Base-by-base conservation (phyloP, 2,797 vertebrate genomes). In the Hypotaenidia okinawae region DNA sequence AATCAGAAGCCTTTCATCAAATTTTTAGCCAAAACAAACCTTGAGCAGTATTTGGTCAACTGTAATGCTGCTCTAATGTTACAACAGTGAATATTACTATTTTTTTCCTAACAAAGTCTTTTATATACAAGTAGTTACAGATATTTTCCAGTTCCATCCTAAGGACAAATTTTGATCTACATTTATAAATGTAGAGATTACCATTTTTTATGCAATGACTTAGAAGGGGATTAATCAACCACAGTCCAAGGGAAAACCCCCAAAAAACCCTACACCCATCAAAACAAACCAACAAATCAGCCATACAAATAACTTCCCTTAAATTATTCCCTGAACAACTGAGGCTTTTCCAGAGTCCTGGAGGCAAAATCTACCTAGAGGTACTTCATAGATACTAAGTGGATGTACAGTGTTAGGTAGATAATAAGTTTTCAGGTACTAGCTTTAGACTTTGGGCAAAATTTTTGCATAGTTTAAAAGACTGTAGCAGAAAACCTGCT, bases 41-140 rank as follows among this genome's bases (percentile, higher is more conserved):
- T 61, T 19, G 32, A 79, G 10, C 5, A 57, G 19, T n/a, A 76
- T 2, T 54, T 32, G 14, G 16, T 47, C 25, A 47, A 74, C 23
- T 25, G 8, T 23, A 81, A 24, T 35, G 89, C 66, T 85, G 14
- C 54, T 80, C 9, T 47, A 61, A 45, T 5, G 1, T n/a, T 63
- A 37, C 11, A 78, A 30, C 2, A 58, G 3, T 2, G 2, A 11
- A 4, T 1, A 4, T 1, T 24, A 32, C 12, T 49, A 12, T 43
- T 43, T 21, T 3, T 4, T 5, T 4, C 13, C 16, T 28, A 45
- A 17, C 3, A 16, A 52, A 54, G 13, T 35, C 15, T 52, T 54
- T 25, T 37, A 9, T 8, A n/a, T 6, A 33, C 3, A 57, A 58
- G 19, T 58, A 68, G 7, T 12, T 32, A 55, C 16, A 52, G 55